phyloP scores from a whole-genome alignment of 2,113 vertebrate genomes.

The Trichechus manatus region DNA sequence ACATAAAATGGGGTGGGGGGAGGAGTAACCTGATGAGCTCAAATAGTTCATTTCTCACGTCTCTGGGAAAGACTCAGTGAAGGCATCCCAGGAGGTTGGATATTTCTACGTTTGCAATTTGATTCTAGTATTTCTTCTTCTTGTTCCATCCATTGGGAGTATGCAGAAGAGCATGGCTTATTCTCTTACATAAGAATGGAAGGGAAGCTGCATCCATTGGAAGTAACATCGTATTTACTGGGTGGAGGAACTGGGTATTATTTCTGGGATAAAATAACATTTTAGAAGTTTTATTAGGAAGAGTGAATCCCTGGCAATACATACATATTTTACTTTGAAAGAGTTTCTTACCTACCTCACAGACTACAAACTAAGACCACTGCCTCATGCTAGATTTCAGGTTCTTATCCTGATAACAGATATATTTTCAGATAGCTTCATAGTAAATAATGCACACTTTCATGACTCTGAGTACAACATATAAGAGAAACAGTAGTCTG shows the following conservation, averaged over 20 bases:
- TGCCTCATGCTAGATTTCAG: background rate
- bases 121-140: background rate
- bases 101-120: background rate
- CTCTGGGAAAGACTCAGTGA: background rate
- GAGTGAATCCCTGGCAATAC: no score
- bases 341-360: background rate
- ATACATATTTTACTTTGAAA: background rate
- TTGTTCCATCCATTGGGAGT: background rate
- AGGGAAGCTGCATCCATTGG: background rate
- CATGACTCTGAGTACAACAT: background rate
- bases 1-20: background rate
- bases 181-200: background rate
- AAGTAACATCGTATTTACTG: background rate
- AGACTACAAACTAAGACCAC: background rate
- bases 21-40: background rate
- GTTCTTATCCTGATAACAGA: background rate
- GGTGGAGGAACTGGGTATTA: background rate
- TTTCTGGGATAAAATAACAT: background rate
- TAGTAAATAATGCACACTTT: background rate
- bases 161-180: background rate
- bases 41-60: background rate
- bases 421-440: background rate
- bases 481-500: background rate
- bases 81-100: background rate
- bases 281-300: background rate